Evolutionary conservation across 2,888 invertebrate genomes (phyloP), one percentile per base, ranked within the genome.

Genomic region (Cantharis nigra): DNA sequence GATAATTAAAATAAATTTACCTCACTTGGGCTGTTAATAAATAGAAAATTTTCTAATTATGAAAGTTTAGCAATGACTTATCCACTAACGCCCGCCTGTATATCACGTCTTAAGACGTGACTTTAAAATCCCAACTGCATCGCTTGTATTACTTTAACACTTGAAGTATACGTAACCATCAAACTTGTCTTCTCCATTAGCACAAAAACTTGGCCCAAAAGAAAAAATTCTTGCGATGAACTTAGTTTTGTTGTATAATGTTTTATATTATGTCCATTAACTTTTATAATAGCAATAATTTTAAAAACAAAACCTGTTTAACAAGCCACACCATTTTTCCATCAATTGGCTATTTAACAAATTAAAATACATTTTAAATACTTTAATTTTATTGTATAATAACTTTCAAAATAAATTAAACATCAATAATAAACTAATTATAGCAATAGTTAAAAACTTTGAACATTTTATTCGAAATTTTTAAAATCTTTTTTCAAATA

Each of bases 121-220:
- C 86, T 87, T 80, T 83, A 80, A 81, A 85, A 83, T 87, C 87
- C 87, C 87, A 78, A 78, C 85, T 83, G 87, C 84, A 86, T 87
- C 86, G 86, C 87, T 87, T 87, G 84, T 87, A 87, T 87, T 87
- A 87, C 86, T 87, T 49, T 87, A 87, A 84, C 81, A 81, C 82
- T 83, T 84, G 72, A 65, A 64, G 74, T 75, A n/a, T n/a, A 75
- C 63, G 63, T 71, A 71, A 75, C 70, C 75, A 63, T 75, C 75
- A 75, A 70, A 75, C 78, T 71, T 75, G 71, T 74, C 69, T 74
- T 75, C 65, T 75, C 71, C 74, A 75, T 78, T 78, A 78, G 64
- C 74, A 62, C 72, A 3, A 69, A 63, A 78, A 71, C 30, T 71
- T 74, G 67, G 63, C 69, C 69, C 49, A 70, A 70, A 73, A 64